Evolutionary conservation across 2,113 vertebrate species (phyloP).

Genomic region (Anas platyrhynchos): DNA sequence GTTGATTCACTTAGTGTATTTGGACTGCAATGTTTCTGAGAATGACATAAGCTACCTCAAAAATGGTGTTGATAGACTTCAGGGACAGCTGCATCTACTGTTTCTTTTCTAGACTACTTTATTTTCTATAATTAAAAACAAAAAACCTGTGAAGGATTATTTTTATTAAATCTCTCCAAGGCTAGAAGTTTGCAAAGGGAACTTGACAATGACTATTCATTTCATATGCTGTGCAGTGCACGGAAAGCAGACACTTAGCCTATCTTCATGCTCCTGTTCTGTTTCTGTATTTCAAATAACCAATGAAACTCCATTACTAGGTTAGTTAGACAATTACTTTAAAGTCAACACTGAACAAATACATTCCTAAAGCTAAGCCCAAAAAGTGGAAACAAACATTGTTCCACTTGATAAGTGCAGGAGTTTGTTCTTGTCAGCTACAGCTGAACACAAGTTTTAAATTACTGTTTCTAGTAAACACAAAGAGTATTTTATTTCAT

Average conservation of each 20-base stretch:
- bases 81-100: background rate
- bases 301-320: slow-evolving; percentile 25
- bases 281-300: slow-evolving; percentile 34
- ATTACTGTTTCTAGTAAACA: slow-evolving; percentile 69
- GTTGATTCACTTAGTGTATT: background rate
- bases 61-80: background rate
- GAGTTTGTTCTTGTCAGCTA: slow-evolving; percentile 55
- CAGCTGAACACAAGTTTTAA: slow-evolving; percentile 56
- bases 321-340: slow-evolving; percentile 67
- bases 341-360: slow-evolving; percentile 61
- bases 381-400: slow-evolving; percentile 64
- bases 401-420: slow-evolving; percentile 60
- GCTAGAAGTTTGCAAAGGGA: background rate
- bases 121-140: slow-evolving; percentile 25
- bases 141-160: background rate
- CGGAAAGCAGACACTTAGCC: slow-evolving; percentile 5
- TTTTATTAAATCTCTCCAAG: background rate
- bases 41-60: background rate
- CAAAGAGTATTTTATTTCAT: slow-evolving; percentile 72
- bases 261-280: background rate
- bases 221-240: background rate
- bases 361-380: slow-evolving; percentile 42
- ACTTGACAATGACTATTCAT: background rate
- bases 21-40: background rate
- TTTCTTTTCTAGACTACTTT: background rate